Percentiles rank a stretch among this genome's conserved stretches.
Evolutionary conservation across 2,888 invertebrate species (phyloP).

Genomic region (Bedellia somnulentella): DNA sequence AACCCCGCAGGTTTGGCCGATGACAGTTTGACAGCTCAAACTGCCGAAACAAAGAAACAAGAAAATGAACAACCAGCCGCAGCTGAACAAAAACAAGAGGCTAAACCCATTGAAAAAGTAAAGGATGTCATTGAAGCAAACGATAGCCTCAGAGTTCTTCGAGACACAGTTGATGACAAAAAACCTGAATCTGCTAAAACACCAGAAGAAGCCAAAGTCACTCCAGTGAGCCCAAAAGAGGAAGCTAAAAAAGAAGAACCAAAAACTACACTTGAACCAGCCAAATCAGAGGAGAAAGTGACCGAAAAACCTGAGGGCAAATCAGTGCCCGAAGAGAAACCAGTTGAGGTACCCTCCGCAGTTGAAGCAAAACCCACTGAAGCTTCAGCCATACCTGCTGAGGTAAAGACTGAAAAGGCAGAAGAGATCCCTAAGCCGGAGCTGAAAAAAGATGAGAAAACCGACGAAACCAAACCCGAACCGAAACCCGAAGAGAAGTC

Average conservation of each 20-base stretch:
- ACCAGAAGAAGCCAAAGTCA: slow-evolving; percentile 6
- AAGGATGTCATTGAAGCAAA: slow-evolving; percentile 14
- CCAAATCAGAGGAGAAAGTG: slow-evolving; percentile 4
- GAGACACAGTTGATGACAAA: slow-evolving; percentile 35
- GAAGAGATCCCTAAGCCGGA: slow-evolving; percentile 11
- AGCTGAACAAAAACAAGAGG: slow-evolving; percentile 15
- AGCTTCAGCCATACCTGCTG: slow-evolving; percentile 1
- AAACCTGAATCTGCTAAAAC: slow-evolving; percentile 1
- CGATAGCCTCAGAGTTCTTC: slow-evolving; percentile 30
- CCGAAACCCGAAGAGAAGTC: slow-evolving; percentile 10
- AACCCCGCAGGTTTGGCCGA: slow-evolving; percentile 31
- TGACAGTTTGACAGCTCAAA: slow-evolving; percentile 27
- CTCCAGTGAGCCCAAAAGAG: slow-evolving; percentile 10
- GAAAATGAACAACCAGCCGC: slow-evolving; percentile 18
- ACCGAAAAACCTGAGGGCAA: slow-evolving; percentile 8
- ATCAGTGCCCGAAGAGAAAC: slow-evolving; percentile 10
- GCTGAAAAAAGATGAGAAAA: slow-evolving; percentile 10
- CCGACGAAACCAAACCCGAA: too few species aligned
- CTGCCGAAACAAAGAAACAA: slow-evolving; percentile 27
- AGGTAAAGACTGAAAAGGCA: slow-evolving; percentile 10
- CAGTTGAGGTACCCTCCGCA: not conserved
- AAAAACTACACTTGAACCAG: slow-evolving; percentile 6
- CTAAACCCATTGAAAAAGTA: slow-evolving; percentile 13
- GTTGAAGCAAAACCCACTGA: not conserved
- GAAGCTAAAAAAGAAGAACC: slow-evolving; percentile 7